Evolutionary conservation across 2,888 invertebrate genomes (phyloP).

Genomic region (Euzophera pinguis): DNA sequence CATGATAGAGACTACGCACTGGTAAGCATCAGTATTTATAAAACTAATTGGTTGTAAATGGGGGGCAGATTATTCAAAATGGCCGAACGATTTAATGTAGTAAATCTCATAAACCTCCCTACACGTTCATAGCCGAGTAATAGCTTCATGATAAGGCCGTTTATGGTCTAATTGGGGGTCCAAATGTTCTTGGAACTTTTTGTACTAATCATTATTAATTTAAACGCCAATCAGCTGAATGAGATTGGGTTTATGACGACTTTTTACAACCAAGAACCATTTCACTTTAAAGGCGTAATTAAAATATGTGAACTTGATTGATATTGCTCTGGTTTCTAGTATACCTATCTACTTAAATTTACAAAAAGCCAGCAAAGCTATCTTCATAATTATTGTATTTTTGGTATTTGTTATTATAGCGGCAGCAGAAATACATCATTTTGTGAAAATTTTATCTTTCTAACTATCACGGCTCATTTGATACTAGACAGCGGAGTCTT

Average conservation of each 20-base stretch:
- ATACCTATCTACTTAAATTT: too few relatives aligned
- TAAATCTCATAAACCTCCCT: constrained; percentile 77
- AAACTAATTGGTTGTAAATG: constrained; percentile 75
- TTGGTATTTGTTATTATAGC: too few relatives aligned
- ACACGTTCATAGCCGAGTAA: constrained; percentile 64
- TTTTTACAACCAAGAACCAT: constrained; percentile 19
- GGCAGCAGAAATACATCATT: too few relatives aligned
- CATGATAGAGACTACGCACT: constrained; percentile 37
- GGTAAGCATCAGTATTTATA: constrained; percentile 63
- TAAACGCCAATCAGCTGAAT: constrained; percentile 62
- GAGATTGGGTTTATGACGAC: constrained; percentile 28
- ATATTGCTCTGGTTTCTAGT: constrained; percentile 6
- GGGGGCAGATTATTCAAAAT: constrained; percentile 65
- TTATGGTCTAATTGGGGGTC: constrained; percentile 71
- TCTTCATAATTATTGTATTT: too few relatives aligned
- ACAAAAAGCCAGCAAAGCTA: too few relatives aligned
- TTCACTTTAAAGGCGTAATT: constrained; percentile 15
- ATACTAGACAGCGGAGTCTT: too few relatives aligned
- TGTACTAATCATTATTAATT: constrained; percentile 65
- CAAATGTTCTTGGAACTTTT: constrained; percentile 52
- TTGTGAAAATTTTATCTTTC: too few relatives aligned
- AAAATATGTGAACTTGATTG: constrained; percentile 5
- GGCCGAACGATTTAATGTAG: constrained; percentile 71
- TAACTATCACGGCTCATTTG: too few relatives aligned
- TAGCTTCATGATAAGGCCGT: constrained; percentile 67